phyloP scores from a whole-genome alignment of 35 echinoderm and acorn worm genomes.

The Patiria miniata region DNA sequence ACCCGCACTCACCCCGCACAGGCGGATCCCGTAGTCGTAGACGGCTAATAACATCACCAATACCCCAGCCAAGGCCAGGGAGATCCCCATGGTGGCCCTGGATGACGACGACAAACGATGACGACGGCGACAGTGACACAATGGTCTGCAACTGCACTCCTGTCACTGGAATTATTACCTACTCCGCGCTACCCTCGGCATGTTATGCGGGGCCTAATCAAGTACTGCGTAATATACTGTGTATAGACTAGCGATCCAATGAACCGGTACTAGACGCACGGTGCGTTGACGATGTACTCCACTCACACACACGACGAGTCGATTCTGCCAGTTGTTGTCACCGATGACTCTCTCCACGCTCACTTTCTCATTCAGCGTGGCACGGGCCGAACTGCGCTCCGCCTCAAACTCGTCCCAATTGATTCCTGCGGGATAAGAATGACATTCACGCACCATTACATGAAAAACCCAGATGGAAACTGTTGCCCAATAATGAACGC shows the following conservation, averaged over 20 bases:
- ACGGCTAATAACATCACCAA: background rate
- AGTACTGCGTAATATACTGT: background rate
- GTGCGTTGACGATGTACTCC: background rate
- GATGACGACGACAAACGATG: too few relatives aligned
- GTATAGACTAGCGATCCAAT: background rate
- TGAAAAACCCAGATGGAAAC: too few relatives aligned
- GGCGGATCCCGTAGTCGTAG: background rate
- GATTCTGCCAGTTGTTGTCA: background rate
- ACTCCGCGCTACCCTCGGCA: background rate
- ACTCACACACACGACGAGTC: background rate
- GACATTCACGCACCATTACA: too few relatives aligned
- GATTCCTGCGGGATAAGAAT: conserved; percentile 7
- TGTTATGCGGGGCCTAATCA: background rate
- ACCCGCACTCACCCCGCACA: background rate
- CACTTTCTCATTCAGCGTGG: background rate
- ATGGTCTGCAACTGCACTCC: too few relatives aligned
- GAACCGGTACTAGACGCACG: background rate
- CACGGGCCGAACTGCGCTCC: background rate
- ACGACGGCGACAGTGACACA: too few relatives aligned
- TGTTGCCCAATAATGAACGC: too few relatives aligned
- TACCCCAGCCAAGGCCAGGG: background rate
- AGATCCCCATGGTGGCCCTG: background rate
- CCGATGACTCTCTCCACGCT: background rate
- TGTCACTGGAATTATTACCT: background rate
- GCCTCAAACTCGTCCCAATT: background rate